A percentile compares a stretch with the other conserved stretches of the same genome.
Evolutionary conservation across 2,797 vertebrate genomes (phyloP).

Genomic region (Acrossocheilus wenchowensis): DNA sequence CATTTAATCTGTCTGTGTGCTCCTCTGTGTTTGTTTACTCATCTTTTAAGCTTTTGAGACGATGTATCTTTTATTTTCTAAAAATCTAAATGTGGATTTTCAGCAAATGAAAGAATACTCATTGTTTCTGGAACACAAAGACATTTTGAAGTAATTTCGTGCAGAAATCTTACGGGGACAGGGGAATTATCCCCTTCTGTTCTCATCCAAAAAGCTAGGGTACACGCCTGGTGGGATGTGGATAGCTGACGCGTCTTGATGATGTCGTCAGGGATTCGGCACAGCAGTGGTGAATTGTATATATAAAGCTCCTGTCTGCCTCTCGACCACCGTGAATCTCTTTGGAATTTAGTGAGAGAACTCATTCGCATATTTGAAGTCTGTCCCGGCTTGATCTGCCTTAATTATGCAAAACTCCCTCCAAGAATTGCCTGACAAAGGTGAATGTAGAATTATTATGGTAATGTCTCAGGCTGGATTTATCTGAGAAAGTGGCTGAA

Average conservation of each 20-base stretch:
- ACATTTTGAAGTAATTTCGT: background rate
- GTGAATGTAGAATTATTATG: conserved; percentile 48
- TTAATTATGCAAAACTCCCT: conserved; percentile 41
- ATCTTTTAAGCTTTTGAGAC: conserved; percentile 1
- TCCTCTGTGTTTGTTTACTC: background rate
- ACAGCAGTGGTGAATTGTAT: conserved; percentile 25
- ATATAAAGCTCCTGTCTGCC: conserved; percentile 33
- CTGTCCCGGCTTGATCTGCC: conserved; percentile 20
- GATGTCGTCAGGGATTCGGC: conserved; percentile 41
- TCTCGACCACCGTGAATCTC: conserved; percentile 30
- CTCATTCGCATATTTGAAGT: background rate
- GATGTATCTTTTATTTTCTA: background rate
- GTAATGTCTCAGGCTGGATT: conserved; percentile 28
- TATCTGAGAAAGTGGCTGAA: conserved; percentile 15
- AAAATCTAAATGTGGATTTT: background rate
- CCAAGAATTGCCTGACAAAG: conserved; percentile 29
- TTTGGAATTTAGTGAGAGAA: conserved; percentile 37
- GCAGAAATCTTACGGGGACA: background rate
- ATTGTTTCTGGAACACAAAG: background rate
- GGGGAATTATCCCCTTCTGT: background rate
- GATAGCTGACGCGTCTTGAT: conserved; percentile 30
- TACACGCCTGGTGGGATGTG: background rate
- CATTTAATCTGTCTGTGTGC: background rate
- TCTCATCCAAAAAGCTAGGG: background rate
- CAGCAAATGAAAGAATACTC: background rate